These are phyloP conservation scores for Pogonus chalceus DNA, from an alignment of 1,140 invertebrate species.

Conservation along the genomic window DNA sequence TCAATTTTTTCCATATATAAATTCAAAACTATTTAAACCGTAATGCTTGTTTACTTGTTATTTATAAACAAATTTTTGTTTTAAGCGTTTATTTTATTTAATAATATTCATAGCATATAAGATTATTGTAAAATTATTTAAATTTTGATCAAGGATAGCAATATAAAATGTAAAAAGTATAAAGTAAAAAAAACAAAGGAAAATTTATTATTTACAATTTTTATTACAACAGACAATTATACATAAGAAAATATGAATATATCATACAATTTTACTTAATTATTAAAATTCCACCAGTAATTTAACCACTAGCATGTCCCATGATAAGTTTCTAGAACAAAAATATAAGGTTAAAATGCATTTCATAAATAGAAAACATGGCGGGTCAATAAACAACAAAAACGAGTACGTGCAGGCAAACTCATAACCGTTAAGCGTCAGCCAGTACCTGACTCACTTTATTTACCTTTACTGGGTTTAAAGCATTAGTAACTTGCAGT, in stretches of 20 bases:
- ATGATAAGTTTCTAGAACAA: slow-evolving; percentile 28
- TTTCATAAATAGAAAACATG: no score
- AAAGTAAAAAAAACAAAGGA: slow-evolving; percentile 1
- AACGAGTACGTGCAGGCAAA: background rate
- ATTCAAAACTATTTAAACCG: no score
- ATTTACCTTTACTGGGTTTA: slow-evolving; percentile 67
- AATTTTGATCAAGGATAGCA: no score
- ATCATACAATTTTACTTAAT: background rate
- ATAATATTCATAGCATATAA: no score
- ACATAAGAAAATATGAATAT: background rate
- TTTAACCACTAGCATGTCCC: slow-evolving; percentile 31
- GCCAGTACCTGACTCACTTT: no score
- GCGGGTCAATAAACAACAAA: background rate
- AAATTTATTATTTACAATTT: background rate
- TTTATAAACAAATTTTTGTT: no score
- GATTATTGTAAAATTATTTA: no score
- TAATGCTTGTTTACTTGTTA: no score
- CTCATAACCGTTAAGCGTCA: background rate
- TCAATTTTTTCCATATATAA: no score
- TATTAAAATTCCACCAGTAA: background rate
- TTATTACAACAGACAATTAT: background rate
- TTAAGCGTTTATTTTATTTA: no score
- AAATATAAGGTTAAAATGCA: slow-evolving; percentile 7
- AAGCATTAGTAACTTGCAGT: slow-evolving; percentile 69
- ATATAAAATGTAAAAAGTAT: slow-evolving; percentile 7